A percentile compares a stretch with the other conserved stretches of the same genome.
Evolutionary conservation across 2,888 invertebrate species (phyloP).

Genomic region (Epinotia nisella): DNA sequence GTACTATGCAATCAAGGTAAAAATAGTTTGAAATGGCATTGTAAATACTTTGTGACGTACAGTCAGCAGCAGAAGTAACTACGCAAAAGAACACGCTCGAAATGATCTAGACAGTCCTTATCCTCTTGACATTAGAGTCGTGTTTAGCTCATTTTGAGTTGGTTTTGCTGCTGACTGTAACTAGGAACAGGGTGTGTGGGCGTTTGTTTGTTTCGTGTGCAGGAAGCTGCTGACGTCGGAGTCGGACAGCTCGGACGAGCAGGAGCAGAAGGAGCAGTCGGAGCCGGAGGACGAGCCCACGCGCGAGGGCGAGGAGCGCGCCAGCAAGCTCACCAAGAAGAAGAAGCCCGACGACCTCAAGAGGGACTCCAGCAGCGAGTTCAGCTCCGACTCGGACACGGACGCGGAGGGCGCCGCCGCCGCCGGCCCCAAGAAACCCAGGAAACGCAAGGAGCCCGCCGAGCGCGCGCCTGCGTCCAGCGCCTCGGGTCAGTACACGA

Average conservation of each 20-base stretch:
- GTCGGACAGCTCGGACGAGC: conserved; percentile 94
- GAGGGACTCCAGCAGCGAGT: conserved; percentile 88
- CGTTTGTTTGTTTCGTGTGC: too few species aligned
- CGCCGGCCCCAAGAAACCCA: conserved; percentile 75
- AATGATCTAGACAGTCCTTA: too few species aligned
- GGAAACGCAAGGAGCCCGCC: conserved; percentile 63
- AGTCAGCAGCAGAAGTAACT: too few species aligned
- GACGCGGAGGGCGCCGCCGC: conserved; percentile 75
- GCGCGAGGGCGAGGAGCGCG: conserved; percentile 89
- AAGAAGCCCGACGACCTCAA: conserved; percentile 86
- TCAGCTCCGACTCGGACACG: conserved; percentile 90
- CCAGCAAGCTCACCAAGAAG: conserved; percentile 83
- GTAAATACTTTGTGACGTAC: too few species aligned
- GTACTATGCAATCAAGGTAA: too few species aligned
- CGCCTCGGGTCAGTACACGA: conserved; percentile 50
- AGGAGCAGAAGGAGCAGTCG: conserved; percentile 90
- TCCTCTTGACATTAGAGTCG: too few species aligned
- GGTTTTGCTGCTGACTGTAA: too few species aligned
- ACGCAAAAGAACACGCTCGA: too few species aligned
- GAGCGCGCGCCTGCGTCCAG: conserved; percentile 54
- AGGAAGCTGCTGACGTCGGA: conserved; percentile 94
- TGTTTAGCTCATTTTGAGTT: too few species aligned
- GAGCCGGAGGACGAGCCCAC: conserved; percentile 90
- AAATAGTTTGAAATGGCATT: too few species aligned
- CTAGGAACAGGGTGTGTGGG: too few species aligned